phyloP scores from a whole-genome alignment of 1,140 invertebrate species.

The Caenorhabditis inopinata region DNA sequence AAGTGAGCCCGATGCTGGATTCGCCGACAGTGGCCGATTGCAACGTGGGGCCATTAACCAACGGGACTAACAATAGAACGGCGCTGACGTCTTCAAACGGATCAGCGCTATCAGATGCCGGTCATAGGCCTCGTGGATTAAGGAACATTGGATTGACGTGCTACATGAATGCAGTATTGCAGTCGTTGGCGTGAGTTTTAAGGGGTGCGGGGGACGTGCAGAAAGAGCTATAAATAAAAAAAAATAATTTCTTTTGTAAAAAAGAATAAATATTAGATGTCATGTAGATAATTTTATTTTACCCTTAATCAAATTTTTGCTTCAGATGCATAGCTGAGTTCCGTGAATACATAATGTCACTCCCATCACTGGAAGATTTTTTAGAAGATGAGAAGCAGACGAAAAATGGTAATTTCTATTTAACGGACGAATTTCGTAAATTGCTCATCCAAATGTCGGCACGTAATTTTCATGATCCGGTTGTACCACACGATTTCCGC shows the following conservation, averaged over 20 bases:
- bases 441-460: background rate
- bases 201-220: no score
- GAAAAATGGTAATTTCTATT: background rate
- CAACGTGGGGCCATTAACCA: no score
- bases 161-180: constrained; percentile 42
- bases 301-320: no score
- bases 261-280: no score
- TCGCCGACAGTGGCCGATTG: no score
- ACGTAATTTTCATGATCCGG: background rate
- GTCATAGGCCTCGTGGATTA: background rate
- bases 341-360: constrained; percentile 34
- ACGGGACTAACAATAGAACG: no score
- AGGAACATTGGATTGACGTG: constrained; percentile 46
- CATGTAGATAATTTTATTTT: no score
- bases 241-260: no score
- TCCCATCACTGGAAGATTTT: constrained; percentile 42
- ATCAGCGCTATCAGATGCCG: background rate
- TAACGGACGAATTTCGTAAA: background rate
- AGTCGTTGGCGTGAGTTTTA: constrained; percentile 38
- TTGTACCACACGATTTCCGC: background rate
- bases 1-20: constrained; percentile 3
- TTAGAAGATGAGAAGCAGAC: background rate
- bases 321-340: constrained; percentile 28
- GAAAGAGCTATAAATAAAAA: no score
- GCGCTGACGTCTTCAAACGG: background rate